phyloP scores from a whole-genome alignment of 2,888 invertebrate genomes.

The Agriopis leucophaearia region DNA sequence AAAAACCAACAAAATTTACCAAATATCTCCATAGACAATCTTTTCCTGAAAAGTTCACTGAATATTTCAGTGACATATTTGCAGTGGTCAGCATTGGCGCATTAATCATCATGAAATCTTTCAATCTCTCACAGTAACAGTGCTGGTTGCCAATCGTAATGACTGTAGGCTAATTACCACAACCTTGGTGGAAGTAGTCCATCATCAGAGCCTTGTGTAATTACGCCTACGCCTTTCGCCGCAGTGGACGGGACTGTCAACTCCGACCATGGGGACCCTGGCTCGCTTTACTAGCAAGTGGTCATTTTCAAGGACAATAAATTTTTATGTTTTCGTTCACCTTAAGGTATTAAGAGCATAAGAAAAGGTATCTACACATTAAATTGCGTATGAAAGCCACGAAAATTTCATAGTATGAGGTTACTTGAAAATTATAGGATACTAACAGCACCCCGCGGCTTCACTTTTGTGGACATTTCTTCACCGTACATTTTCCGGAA shows the following conservation, averaged over 20 bases:
- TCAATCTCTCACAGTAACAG: background rate
- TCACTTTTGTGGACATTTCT: too few species aligned
- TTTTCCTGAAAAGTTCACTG: too few species aligned
- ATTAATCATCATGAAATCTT: too few species aligned
- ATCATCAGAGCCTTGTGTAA: conserved; percentile 13
- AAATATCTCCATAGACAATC: too few species aligned
- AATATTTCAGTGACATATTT: too few species aligned
- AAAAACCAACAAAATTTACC: too few species aligned
- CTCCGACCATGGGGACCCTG: conserved; percentile 11
- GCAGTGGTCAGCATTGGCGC: too few species aligned
- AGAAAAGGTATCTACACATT: background rate
- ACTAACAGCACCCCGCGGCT: too few species aligned
- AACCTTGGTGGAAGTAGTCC: conserved; percentile 2
- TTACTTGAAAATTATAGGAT: too few species aligned
- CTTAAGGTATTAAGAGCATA: conserved; percentile 7
- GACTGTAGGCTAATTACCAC: conserved; percentile 10
- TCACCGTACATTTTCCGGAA: too few species aligned
- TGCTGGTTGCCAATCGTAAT: conserved; percentile 1
- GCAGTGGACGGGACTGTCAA: background rate
- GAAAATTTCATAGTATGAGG: too few species aligned
- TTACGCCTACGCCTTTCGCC: conserved; percentile 5
- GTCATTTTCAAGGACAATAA: conserved; percentile 10
- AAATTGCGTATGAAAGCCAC: background rate
- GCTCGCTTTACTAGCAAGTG: background rate
- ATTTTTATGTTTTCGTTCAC: conserved; percentile 2